phyloP scores from a whole-genome alignment of 2,113 vertebrate genomes.

The Meleagris gallopavo region DNA sequence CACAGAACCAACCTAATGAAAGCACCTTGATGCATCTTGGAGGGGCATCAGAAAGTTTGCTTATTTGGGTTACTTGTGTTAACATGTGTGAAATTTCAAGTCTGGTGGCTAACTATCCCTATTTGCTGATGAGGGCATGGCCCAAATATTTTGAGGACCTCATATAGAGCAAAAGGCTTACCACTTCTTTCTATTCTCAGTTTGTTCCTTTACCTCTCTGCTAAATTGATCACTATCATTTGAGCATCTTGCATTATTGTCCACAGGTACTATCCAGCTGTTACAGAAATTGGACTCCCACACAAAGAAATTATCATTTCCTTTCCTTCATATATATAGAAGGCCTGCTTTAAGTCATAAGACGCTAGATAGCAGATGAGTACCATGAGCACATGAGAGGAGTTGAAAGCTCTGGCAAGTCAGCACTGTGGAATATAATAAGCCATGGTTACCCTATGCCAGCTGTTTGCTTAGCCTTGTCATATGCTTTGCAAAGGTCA shows the following conservation, averaged over 20 bases:
- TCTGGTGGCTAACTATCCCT: background rate
- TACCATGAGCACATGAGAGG: background rate
- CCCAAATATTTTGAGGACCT: background rate
- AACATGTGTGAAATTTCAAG: background rate
- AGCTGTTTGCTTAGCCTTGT: background rate
- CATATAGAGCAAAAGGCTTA: background rate
- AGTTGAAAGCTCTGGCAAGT: background rate
- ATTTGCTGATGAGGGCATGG: background rate
- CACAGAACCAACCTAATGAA: background rate
- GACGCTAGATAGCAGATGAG: background rate
- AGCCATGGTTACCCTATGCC: background rate
- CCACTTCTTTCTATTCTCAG: background rate
- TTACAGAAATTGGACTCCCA: background rate
- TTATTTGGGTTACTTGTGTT: background rate
- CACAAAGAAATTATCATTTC: background rate
- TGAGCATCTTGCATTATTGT: background rate
- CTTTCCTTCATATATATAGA: background rate
- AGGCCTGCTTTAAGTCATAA: background rate
- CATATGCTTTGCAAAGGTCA: background rate
- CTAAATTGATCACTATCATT: background rate
- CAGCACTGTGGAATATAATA: background rate
- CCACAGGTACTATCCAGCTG: background rate
- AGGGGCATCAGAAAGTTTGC: background rate
- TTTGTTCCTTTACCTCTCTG: background rate
- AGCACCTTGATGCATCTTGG: fast-evolving